Base-by-base conservation (phyloP, 2,888 invertebrate genomes). In the Hirtodrosophila duncani region DNA sequence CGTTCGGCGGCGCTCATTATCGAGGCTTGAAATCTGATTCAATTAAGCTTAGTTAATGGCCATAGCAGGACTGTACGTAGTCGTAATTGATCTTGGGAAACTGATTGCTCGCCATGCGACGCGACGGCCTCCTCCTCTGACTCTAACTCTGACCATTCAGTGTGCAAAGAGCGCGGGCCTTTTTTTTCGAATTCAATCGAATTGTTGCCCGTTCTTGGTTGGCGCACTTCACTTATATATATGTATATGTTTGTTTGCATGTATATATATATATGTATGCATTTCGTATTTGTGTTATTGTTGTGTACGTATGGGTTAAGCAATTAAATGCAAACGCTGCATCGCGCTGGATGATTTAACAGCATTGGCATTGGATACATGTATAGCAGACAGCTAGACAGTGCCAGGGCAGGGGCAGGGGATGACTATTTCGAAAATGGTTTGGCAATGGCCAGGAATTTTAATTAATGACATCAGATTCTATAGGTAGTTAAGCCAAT, bases 31-130 rank as follows among this genome's bases (percentile, higher is more conserved):
- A 68, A 75, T 72, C 72, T 68, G 68, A 75, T 72, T 75, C 72
- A 72, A 72, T 72, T 72, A 72, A 72, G 68, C 71, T 71, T 66
- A 66, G 71, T 71, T 72, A 72, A 75, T 72, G 71, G 75, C 68
- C 68, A 68, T 57, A 53, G 75, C 21, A 43, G 17, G 46, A 9
- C 20, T 31, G 26, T 50, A 37, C 41, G 43, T 42, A 36, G 42
- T 18, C 10, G 66, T 66, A 70, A 68, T 72, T 69, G 69, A 69
- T 69, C 69, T 71, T 50, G 51, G 66, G 46, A 55, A 46, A 56
- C 69, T 63, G 69, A 69, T 69, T 72, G 67, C 64, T 62, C 44
- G 17, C 62, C 50, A 26, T 39, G 62, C 9, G 9, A 24, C 9
- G 10, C 24, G 2, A 30, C 16, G 9, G 16, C 30, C 3, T 30